Evolutionary conservation across 2,888 invertebrate species (phyloP), one percentile per base, ranked within the genome.

Genomic region (Eulithis testata): DNA sequence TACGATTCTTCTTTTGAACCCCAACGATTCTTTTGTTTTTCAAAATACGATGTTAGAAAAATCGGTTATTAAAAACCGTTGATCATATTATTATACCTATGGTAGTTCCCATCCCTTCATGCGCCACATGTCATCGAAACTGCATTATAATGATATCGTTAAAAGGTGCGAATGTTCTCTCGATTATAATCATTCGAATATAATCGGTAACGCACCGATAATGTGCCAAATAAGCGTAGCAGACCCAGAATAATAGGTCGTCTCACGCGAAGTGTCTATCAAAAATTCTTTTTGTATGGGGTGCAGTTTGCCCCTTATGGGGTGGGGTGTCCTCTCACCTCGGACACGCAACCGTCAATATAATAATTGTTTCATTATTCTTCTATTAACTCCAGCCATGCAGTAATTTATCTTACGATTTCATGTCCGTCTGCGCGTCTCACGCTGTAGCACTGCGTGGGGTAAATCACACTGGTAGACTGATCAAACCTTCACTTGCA

Each of bases 201-300:
- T 87, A 86, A 88, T 86, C 86, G 78, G 82, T 82, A 85, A 83
- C 82, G 87, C 86, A 84, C 85, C 89, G 86, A 88, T 89, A 90
- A 92, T 91, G 91, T 88, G 91, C 90, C 85, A 90, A 92, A 91
- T 87, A 84, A 78, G 79, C 81, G 80, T 83, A 80, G 79, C 81
- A 79, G 56, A 55, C 61, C 57, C 51, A 51, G 36, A 66, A 66
- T 90, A 89, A 89, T 91, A 88, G 91, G 84, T 78, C 85, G 77
- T 84, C 82, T 84, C 92, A 93, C 92, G 92, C 92, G 84, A 93
- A 89, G 85, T 90, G 92, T 90, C 92, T 93, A 92, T 93, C 92
- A 92, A 88, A 21, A 90, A 91, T 90, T 89, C 89, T 89, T 87
- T 89, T 85, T 79, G 88, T 88, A 83, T 83, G 84, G 89, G 88